Conservation (phyloP, 35 echinoderm and acorn worm species). For the Nesometra sesokonis region DNA sequence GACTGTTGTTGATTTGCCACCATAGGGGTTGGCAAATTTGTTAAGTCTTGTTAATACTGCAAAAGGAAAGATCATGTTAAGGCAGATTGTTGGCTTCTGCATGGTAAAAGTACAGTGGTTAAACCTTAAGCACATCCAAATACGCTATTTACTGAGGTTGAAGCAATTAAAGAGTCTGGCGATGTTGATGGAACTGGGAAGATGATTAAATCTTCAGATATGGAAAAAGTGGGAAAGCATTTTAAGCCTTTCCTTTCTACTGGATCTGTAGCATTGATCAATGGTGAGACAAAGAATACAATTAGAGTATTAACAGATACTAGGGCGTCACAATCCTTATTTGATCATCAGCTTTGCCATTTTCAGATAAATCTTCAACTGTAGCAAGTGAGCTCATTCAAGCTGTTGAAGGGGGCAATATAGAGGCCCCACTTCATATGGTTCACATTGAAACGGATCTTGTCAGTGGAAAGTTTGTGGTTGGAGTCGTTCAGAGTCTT, state of each 20-base stretch:
- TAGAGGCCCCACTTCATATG: background rate
- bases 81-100: no score
- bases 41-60: no score
- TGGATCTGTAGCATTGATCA: background rate
- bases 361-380: background rate
- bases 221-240: background rate
- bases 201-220: background rate
- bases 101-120: no score
- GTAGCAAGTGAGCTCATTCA: background rate
- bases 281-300: background rate
- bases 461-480: background rate
- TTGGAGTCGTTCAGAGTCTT: background rate
- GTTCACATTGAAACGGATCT: background rate
- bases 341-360: background rate
- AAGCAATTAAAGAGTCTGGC: background rate
- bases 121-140: no score
- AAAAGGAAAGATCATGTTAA: no score
- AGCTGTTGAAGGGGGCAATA: background rate
- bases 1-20: no score
- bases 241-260: background rate
- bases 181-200: background rate
- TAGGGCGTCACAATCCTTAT: background rate
- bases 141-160: background rate
- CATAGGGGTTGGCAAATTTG: no score
- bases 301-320: background rate